Conservation (phyloP, 1,140 invertebrate genomes). For the Caenorhabditis elegans region DNA sequence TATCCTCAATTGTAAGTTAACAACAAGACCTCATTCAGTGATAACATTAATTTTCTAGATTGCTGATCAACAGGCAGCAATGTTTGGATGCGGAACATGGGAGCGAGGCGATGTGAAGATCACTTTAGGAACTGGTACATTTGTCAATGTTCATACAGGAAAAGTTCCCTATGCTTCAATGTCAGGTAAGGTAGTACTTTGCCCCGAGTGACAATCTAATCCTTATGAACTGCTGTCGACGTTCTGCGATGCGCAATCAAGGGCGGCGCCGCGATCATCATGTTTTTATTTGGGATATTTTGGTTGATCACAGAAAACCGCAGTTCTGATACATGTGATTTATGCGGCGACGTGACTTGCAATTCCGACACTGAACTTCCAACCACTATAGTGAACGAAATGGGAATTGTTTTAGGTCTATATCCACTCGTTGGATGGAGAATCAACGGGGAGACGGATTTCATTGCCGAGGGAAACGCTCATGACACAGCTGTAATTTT, state of each 20-base stretch:
- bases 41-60: slow-evolving; percentile 66
- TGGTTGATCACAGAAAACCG: neutral
- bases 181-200: slow-evolving; percentile 60
- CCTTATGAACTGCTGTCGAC: neutral
- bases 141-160: slow-evolving; percentile 86
- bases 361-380: slow-evolving; percentile 8
- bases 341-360: neutral
- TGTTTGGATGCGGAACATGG: slow-evolving; percentile 87
- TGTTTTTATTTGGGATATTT: neutral
- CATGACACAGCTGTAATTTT: slow-evolving; percentile 85
- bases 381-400: neutral
- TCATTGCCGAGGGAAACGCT: slow-evolving; percentile 80
- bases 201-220: neutral
- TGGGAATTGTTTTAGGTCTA: slow-evolving; percentile 70
- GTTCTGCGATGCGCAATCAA: neutral
- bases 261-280: neutral
- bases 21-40: neutral
- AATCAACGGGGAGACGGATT: slow-evolving; percentile 72
- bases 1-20: slow-evolving; percentile 76
- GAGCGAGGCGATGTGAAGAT: slow-evolving; percentile 81
- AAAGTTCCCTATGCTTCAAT: slow-evolving; percentile 77
- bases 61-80: slow-evolving; percentile 77
- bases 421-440: slow-evolving; percentile 86
- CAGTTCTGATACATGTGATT: neutral
- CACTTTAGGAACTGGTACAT: slow-evolving; percentile 90